Evolutionary conservation across 2,888 invertebrate genomes (phyloP).

Genomic region (Tiphia femorata): DNA sequence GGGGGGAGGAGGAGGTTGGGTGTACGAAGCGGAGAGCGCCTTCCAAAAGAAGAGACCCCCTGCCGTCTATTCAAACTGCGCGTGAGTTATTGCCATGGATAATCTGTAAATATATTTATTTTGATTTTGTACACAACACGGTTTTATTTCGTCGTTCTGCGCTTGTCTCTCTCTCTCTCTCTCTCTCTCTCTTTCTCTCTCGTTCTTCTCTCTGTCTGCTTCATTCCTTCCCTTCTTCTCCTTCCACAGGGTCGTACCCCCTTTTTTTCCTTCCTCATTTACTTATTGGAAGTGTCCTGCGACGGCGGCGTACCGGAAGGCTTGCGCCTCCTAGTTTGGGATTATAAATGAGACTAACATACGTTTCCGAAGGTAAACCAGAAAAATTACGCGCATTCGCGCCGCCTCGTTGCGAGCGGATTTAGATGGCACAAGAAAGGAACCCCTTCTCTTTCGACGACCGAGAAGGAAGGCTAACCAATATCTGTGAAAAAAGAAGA

Average conservation of each 20-base stretch:
- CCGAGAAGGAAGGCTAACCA: too few species aligned
- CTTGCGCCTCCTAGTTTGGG: conserved; percentile 44
- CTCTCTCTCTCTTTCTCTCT: not conserved
- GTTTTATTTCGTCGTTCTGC: conserved; percentile 49
- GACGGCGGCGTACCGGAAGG: conserved; percentile 10
- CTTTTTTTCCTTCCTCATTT: conserved; percentile 3
- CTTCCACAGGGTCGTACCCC: not conserved
- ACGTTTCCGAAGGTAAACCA: conserved; percentile 34
- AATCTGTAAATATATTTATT: conserved; percentile 68
- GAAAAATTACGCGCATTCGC: conserved; percentile 25
- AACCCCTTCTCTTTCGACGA: too few species aligned
- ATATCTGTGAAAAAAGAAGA: too few species aligned
- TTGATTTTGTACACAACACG: conserved; percentile 63
- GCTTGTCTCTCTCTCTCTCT: conserved; percentile 12
- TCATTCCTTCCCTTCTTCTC: not conserved
- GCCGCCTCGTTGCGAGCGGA: too few species aligned
- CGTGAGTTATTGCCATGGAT: conserved; percentile 65
- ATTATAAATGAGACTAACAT: conserved; percentile 48
- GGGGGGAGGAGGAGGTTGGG: conserved; percentile 22
- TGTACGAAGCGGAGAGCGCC: conserved; percentile 34
- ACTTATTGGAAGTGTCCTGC: not conserved
- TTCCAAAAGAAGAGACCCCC: conserved; percentile 59
- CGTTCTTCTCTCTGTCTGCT: not conserved
- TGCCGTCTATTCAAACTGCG: conserved; percentile 65
- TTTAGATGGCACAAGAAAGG: too few species aligned